Percentiles rank a stretch among this genome's conserved stretches.
These are phyloP conservation scores for Chloropsis hardwickii DNA, from an alignment of 2,113 vertebrate species.

Conservation along the genomic window DNA sequence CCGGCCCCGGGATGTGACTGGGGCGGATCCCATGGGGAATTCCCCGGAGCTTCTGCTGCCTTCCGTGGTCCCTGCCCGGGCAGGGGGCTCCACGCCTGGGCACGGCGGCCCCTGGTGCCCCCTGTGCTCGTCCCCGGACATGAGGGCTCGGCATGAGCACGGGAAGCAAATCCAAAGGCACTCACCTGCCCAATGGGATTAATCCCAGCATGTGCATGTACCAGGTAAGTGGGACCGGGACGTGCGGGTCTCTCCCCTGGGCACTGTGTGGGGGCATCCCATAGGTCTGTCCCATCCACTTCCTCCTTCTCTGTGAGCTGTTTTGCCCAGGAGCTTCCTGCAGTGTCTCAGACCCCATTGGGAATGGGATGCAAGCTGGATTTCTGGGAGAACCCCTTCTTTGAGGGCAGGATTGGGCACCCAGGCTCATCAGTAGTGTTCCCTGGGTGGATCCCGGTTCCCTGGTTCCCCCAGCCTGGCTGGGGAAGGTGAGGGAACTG, in stretches of 20 bases:
- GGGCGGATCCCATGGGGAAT: constrained; percentile 6
- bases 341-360: accelerated
- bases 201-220: constrained; percentile 85
- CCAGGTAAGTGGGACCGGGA: constrained; percentile 73
- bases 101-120: not conserved
- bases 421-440: not conserved
- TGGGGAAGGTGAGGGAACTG: too few species aligned
- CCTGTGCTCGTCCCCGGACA: constrained; percentile 21
- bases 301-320: not conserved
- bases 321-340: not conserved
- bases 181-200: constrained; percentile 82
- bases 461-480: too few species aligned
- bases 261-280: not conserved
- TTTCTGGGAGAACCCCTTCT: not conserved
- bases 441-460: not conserved
- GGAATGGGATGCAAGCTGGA: not conserved
- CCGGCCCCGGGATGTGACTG: not conserved
- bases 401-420: not conserved
- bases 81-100: not conserved
- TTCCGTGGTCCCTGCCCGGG: accelerated
- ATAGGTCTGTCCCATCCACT: not conserved
- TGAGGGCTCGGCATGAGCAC: constrained; percentile 80
- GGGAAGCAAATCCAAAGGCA: constrained; percentile 61
- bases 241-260: accelerated
- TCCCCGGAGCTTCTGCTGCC: not conserved